A percentile compares a stretch with the other conserved stretches of the same genome.
phyloP scores from a whole-genome alignment of 1,140 invertebrate genomes.

The Pogonognathellus flavescens region DNA sequence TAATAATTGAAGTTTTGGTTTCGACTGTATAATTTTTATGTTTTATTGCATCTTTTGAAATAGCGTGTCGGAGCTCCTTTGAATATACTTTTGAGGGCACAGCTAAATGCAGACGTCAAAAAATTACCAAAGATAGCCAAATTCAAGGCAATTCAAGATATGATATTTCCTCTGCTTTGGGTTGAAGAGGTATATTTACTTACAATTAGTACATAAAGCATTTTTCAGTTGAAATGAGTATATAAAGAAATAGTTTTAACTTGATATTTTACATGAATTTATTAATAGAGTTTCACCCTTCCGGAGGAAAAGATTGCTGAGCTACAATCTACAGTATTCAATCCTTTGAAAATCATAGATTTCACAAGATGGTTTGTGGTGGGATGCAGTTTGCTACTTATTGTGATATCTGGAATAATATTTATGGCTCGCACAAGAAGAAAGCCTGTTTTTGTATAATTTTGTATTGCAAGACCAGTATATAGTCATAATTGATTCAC shows the following conservation, averaged over 20 bases:
- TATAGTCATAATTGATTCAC: too few relatives aligned
- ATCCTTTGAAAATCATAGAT: background rate
- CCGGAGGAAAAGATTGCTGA: background rate
- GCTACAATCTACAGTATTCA: background rate
- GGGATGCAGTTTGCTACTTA: background rate
- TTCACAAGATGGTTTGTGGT: background rate
- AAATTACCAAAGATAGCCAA: background rate
- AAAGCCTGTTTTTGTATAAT: conserved; percentile 14
- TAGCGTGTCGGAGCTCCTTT: background rate
- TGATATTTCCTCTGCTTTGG: conserved; percentile 7
- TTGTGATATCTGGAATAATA: background rate
- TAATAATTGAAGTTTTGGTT: too few relatives aligned
- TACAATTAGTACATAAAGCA: background rate
- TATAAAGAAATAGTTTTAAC: background rate
- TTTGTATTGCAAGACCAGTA: too few relatives aligned
- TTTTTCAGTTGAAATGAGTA: background rate
- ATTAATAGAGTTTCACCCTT: background rate
- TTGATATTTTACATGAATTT: background rate
- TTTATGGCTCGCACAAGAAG: background rate
- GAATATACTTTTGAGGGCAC: background rate
- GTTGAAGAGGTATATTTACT: background rate
- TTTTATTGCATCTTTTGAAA: background rate
- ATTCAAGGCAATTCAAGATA: conserved; percentile 1
- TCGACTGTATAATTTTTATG: too few relatives aligned
- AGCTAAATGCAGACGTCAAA: background rate